Conservation (phyloP, 2,113 vertebrate species). For the Rhinopomastus cyanomelas region DNA sequence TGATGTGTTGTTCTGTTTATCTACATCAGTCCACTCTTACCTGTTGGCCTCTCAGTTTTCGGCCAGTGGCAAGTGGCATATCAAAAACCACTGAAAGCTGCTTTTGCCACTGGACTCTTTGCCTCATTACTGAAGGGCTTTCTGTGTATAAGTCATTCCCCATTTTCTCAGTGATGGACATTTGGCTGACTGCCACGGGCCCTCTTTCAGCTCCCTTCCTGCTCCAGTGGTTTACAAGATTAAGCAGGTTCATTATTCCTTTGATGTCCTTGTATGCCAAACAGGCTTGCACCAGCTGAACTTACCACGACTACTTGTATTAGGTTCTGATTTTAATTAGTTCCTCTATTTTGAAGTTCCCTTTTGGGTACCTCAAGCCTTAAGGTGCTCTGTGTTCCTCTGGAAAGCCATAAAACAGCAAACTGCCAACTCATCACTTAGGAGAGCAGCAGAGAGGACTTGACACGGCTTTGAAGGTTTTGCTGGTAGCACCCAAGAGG, state of each 20-base stretch:
- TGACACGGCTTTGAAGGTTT: background rate
- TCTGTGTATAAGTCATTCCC: constrained; percentile 8
- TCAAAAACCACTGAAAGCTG: background rate
- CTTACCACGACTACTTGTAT: background rate
- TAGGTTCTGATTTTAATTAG: constrained; percentile 40
- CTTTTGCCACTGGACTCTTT: background rate
- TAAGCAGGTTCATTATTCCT: constrained; percentile 47
- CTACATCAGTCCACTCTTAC: background rate
- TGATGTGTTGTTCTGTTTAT: background rate
- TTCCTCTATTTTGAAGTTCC: constrained; percentile 9
- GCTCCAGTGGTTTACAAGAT: constrained; percentile 62
- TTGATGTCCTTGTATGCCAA: constrained; percentile 47
- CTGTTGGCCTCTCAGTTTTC: background rate
- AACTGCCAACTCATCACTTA: background rate
- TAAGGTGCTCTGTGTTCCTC: background rate
- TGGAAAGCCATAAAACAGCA: background rate
- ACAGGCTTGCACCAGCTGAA: constrained; percentile 17
- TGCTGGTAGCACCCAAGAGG: background rate
- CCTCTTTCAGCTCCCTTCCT: constrained; percentile 40
- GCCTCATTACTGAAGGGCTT: constrained; percentile 5
- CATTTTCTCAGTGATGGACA: constrained; percentile 38
- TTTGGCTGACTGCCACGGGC: background rate
- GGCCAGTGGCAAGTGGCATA: background rate
- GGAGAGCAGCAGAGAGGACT: background rate
- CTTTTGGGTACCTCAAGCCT: background rate